These are phyloP conservation scores for Meleagris gallopavo DNA, from an alignment of 2,113 vertebrate genomes.

Conservation along the genomic window DNA sequence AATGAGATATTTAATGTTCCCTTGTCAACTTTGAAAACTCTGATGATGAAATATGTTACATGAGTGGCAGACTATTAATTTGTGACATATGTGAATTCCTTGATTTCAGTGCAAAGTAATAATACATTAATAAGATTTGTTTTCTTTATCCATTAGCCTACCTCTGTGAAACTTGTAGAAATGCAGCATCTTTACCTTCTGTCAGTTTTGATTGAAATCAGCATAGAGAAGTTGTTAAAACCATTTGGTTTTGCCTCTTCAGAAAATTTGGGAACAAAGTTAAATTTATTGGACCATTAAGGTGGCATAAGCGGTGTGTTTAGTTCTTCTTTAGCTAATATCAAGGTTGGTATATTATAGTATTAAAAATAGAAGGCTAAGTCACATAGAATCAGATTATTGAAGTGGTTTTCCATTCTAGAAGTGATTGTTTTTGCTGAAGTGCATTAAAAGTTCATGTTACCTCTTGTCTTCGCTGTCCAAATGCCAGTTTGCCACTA, in stretches of 20 bases:
- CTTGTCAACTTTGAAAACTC: not conserved
- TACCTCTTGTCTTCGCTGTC: not conserved
- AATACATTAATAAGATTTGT: not conserved
- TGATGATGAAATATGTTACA: not conserved
- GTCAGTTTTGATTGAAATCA: not conserved
- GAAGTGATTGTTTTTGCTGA: not conserved
- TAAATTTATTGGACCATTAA: not conserved
- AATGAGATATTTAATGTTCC: not conserved
- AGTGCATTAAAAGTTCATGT: not conserved
- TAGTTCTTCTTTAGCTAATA: not conserved
- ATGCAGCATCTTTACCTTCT: not conserved
- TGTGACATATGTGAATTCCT: not conserved
- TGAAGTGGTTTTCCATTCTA: not conserved
- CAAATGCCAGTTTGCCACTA: not conserved
- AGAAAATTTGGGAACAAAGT: not conserved
- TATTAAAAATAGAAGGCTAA: not conserved
- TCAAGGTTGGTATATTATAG: accelerated
- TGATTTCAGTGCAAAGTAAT: not conserved
- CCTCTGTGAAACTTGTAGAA: not conserved
- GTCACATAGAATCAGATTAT: not conserved
- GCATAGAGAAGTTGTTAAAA: not conserved
- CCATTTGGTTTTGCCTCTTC: not conserved
- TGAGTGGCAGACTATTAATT: not conserved
- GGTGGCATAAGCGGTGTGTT: not conserved
- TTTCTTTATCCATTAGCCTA: not conserved